Percentiles rank a stretch among this genome's conserved stretches.
Evolutionary conservation across 2,797 vertebrate genomes (phyloP).

Genomic region (Tauraco hartlaubi): DNA sequence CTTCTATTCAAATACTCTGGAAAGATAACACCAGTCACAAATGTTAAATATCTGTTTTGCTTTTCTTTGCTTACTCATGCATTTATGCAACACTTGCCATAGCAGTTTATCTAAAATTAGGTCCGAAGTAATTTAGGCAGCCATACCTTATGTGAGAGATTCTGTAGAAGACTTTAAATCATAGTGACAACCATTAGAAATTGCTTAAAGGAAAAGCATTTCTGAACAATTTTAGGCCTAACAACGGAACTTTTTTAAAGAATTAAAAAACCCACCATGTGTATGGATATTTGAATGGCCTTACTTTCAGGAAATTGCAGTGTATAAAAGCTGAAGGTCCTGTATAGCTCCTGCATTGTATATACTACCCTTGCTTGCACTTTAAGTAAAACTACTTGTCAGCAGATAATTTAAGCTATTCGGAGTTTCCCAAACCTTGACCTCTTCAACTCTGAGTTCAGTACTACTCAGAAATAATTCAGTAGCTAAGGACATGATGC

Average conservation of each 20-base stretch:
- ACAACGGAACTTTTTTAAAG: conserved; percentile 31
- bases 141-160: conserved; percentile 75
- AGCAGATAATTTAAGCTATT: background rate
- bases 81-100: conserved; percentile 80
- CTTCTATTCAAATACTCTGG: conserved; percentile 71
- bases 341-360: background rate
- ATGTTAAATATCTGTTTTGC: conserved; percentile 80
- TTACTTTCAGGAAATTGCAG: conserved; percentile 10
- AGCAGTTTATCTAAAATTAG: conserved; percentile 85
- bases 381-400: background rate
- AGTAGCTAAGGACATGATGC: background rate
- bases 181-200: conserved; percentile 81
- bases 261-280: background rate
- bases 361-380: background rate
- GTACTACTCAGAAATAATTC: conserved; percentile 1
- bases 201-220: conserved; percentile 75
- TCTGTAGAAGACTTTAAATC: conserved; percentile 81
- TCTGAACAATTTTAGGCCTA: conserved; percentile 66
- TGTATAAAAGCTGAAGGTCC: background rate
- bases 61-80: conserved; percentile 81
- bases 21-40: conserved; percentile 78
- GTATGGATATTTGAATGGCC: background rate
- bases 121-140: conserved; percentile 82
- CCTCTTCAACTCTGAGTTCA: background rate
- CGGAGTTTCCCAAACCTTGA: background rate